Percentiles rank a stretch among this genome's conserved stretches.
Evolutionary conservation across 2,797 vertebrate genomes (phyloP).

Genomic region (Phoebastria nigripes): DNA sequence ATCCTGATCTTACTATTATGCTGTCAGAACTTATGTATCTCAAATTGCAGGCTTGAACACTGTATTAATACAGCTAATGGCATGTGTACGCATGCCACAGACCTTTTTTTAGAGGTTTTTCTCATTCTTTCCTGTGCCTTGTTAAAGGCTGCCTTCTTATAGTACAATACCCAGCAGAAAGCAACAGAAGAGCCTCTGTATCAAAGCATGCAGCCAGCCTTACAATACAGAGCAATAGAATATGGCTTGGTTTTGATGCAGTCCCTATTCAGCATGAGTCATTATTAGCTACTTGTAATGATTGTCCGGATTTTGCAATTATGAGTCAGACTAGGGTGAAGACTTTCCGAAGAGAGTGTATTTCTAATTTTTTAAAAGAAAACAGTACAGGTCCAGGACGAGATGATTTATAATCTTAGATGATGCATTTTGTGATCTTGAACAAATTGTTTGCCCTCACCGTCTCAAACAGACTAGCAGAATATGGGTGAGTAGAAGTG

Average conservation of each 20-base stretch:
- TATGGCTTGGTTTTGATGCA: not conserved
- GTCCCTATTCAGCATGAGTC: not conserved
- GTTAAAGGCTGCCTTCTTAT: not conserved
- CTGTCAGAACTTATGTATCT: not conserved
- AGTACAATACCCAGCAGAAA: not conserved
- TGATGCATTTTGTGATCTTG: not conserved
- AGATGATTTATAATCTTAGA: not conserved
- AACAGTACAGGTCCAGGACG: not conserved
- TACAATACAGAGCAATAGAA: not conserved
- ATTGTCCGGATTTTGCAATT: not conserved
- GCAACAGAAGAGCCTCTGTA: not conserved
- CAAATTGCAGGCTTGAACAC: not conserved
- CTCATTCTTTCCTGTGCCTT: not conserved
- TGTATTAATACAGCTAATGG: not conserved
- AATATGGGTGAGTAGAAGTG: not conserved
- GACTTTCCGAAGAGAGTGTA: not conserved
- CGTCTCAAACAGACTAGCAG: not conserved
- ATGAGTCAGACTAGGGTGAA: not conserved
- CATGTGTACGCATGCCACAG: not conserved
- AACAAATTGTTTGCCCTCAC: not conserved
- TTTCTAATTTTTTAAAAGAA: not conserved
- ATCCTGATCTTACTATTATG: not conserved
- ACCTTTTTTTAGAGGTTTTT: not conserved
- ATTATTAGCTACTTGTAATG: not conserved
- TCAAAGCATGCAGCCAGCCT: not conserved